Base-by-base conservation (phyloP, 2,113 vertebrate genomes). In the Aptenodytes forsteri region DNA sequence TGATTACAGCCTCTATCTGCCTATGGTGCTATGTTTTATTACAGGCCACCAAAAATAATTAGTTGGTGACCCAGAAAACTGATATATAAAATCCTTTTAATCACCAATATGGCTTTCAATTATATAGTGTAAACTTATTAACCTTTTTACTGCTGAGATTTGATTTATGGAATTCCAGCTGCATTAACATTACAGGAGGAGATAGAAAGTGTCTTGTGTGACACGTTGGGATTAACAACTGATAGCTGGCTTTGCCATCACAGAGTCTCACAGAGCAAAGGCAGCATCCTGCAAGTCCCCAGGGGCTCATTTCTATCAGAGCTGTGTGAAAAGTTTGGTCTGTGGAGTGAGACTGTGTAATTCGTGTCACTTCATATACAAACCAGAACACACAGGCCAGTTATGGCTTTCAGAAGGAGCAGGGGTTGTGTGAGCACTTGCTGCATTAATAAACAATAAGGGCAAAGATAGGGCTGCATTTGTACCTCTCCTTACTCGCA, bases 91-190 rank as follows among this genome's bases (percentile, higher is more conserved):
- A 98, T 98, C 96, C 96, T 98, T 98, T 98, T 98, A 98, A 98
- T 98, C 98, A 98, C 98, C 98, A 98, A 98, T 98, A 98, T 97
- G 98, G 98, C 97, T 98, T 98, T 98, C 98, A 98, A 98, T 98
- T 98, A 98, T 94, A 95, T 95, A 97, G 96, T 83, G 34, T 98
- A 98, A 98, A 98, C 98, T 98, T 98, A 98, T 98, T 98, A 98
- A 98, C 98, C 98, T 98, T 98, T 98, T 98, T 98, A 98, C 98
- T 96, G 98, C 98, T 88, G 97, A 98, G 97, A 97, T 97, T 97
- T 98, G 98, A 98, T 98, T 98, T 97, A 98, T 98, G 97, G 90
- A 97, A 98, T 98, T 98, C 94, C 97, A 95, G 96, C 96, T 97
- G 92, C 97, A 98, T 95, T 97, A 97, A 94, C 91, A 73, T 98